These are phyloP conservation scores for Slavum lentiscoides DNA, from an alignment of 2,888 invertebrate genomes.

Conservation along the genomic window DNA sequence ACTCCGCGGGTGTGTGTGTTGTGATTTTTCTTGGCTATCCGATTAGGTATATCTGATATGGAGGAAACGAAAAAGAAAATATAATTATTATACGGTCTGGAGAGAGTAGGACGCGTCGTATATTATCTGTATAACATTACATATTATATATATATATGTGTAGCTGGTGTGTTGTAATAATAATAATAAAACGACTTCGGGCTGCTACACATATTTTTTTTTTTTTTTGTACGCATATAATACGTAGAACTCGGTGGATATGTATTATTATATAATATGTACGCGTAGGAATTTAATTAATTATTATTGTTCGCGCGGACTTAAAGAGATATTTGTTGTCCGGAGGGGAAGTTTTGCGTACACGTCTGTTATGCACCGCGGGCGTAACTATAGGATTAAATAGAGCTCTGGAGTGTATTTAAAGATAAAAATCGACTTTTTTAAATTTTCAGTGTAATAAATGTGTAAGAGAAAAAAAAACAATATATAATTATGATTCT, in stretches of 20 bases:
- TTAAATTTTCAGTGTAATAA: too few species aligned
- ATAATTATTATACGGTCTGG: slow-evolving; percentile 20
- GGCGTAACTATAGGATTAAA: too few species aligned
- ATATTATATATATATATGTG: neutral
- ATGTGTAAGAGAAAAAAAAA: too few species aligned
- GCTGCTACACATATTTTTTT: neutral
- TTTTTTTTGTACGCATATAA: too few species aligned
- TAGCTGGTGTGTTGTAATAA: neutral
- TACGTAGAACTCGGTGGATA: neutral
- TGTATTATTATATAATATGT: too few species aligned
- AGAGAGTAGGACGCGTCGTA: neutral
- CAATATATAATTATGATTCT: too few species aligned
- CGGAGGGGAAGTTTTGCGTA: neutral
- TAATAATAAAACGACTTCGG: slow-evolving; percentile 41
- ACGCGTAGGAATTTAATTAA: slow-evolving; percentile 49
- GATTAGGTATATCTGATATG: slow-evolving; percentile 23
- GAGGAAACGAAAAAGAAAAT: slow-evolving; percentile 27
- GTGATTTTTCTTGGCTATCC: slow-evolving; percentile 42
- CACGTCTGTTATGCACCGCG: too few species aligned
- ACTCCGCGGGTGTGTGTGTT: slow-evolving; percentile 47
- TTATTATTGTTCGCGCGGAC: slow-evolving; percentile 37
- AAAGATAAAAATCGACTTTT: too few species aligned
- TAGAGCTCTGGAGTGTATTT: too few species aligned
- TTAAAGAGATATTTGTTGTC: slow-evolving; percentile 1
- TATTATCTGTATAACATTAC: too few species aligned